These are phyloP conservation scores for Nebria salina DNA, from an alignment of 2,888 invertebrate genomes.

Conservation along the genomic window DNA sequence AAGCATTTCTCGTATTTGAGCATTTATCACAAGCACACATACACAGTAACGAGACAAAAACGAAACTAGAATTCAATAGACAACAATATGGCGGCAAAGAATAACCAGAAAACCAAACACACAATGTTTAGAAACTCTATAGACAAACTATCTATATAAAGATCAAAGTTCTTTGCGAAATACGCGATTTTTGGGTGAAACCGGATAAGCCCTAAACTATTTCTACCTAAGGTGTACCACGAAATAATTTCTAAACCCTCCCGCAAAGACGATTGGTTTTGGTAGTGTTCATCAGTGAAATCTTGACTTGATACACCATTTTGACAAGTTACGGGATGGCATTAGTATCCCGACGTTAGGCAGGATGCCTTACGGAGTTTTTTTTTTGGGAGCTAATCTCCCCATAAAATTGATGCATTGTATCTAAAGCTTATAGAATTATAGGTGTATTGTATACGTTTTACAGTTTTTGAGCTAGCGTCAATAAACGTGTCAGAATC, in stretches of 20 bases:
- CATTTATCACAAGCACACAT: no score
- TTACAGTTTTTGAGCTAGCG: background rate
- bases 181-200: background rate
- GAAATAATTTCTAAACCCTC: background rate
- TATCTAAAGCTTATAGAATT: constrained; percentile 18
- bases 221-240: constrained; percentile 9
- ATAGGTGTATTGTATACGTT: background rate
- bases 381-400: constrained; percentile 5
- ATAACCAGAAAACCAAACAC: no score
- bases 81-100: no score
- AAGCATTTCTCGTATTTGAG: no score
- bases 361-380: constrained; percentile 15
- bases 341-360: constrained; percentile 17
- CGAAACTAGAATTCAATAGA: no score
- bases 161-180: constrained; percentile 18
- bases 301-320: constrained; percentile 6
- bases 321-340: background rate
- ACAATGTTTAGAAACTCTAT: no score
- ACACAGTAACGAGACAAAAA: no score
- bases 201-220: constrained; percentile 28
- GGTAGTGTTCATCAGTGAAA: background rate
- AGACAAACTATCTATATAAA: background rate
- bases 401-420: constrained; percentile 25
- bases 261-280: background rate
- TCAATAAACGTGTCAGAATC: background rate